A percentile compares a stretch with the other conserved stretches of the same genome.
Conservation (phyloP, 1,140 invertebrate species). For the Drosophila parvula region DNA sequence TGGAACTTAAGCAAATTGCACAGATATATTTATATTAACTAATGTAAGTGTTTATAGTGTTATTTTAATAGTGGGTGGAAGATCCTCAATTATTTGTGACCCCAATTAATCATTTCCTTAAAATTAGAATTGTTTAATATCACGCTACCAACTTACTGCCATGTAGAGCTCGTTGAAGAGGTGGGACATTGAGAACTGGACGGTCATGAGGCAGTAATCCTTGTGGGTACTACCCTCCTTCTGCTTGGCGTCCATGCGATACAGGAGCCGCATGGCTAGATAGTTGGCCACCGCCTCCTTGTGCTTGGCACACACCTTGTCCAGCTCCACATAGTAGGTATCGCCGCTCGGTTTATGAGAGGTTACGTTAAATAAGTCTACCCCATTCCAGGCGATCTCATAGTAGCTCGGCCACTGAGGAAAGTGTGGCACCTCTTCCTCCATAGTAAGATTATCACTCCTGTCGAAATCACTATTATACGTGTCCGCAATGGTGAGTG, state of each 20-base stretch:
- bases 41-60: too few relatives aligned
- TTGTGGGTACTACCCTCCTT: constrained; percentile 76
- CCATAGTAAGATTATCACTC: constrained; percentile 5
- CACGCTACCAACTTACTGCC: constrained; percentile 29
- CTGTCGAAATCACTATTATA: constrained; percentile 49
- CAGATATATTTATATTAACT: too few relatives aligned
- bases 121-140: not conserved
- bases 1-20: too few relatives aligned
- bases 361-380: constrained; percentile 14
- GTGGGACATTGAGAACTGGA: constrained; percentile 39
- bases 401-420: constrained; percentile 56
- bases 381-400: constrained; percentile 69
- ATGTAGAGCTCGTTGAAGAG: constrained; percentile 62
- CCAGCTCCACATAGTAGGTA: constrained; percentile 61
- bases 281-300: constrained; percentile 69
- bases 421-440: not conserved
- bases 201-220: constrained; percentile 55
- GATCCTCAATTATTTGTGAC: not conserved
- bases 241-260: constrained; percentile 63
- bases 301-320: constrained; percentile 62
- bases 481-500: constrained; percentile 43
- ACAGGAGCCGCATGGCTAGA: constrained; percentile 66
- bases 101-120: not conserved
- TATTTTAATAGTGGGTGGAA: not conserved
- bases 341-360: constrained; percentile 26